phyloP scores from a whole-genome alignment of 1,140 invertebrate species.

The Mercenaria mercenaria region DNA sequence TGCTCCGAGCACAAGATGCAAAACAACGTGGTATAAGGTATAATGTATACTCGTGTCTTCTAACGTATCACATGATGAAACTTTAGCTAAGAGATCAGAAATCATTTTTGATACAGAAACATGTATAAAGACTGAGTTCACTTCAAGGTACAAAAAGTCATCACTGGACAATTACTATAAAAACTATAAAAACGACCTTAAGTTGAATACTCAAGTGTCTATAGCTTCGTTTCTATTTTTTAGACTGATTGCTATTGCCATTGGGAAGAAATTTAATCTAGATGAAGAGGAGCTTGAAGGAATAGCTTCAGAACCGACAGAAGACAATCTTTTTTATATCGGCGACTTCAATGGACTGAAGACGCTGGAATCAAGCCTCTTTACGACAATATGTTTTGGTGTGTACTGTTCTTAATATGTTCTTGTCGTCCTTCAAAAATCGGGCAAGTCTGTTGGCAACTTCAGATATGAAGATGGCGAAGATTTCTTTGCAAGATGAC shows the following conservation, averaged over 20 bases:
- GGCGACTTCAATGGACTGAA: neutral
- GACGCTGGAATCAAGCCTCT: neutral
- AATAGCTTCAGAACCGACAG: constrained; percentile 54
- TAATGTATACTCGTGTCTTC: neutral
- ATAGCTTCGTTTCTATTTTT: neutral
- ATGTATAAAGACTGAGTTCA: too few species aligned
- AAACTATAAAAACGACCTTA: too few species aligned
- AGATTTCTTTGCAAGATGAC: too few species aligned
- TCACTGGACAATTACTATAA: too few species aligned
- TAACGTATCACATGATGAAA: too few species aligned
- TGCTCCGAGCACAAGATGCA: neutral
- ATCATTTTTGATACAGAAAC: too few species aligned
- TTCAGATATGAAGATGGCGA: too few species aligned
- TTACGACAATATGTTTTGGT: constrained; percentile 33
- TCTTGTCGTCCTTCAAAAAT: too few species aligned
- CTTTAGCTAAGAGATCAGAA: too few species aligned
- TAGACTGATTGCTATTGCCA: constrained; percentile 53
- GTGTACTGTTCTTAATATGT: neutral
- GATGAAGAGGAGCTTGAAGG: constrained; percentile 41
- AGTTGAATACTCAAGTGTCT: too few species aligned
- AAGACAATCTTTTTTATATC: constrained; percentile 22
- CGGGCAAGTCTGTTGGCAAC: too few species aligned
- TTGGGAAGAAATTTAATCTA: constrained; percentile 42
- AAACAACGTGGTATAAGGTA: constrained; percentile 35
- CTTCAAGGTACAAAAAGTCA: too few species aligned